phyloP scores from a whole-genome alignment of 1,140 invertebrate species.

The Pseudomyrmex gracilis region DNA sequence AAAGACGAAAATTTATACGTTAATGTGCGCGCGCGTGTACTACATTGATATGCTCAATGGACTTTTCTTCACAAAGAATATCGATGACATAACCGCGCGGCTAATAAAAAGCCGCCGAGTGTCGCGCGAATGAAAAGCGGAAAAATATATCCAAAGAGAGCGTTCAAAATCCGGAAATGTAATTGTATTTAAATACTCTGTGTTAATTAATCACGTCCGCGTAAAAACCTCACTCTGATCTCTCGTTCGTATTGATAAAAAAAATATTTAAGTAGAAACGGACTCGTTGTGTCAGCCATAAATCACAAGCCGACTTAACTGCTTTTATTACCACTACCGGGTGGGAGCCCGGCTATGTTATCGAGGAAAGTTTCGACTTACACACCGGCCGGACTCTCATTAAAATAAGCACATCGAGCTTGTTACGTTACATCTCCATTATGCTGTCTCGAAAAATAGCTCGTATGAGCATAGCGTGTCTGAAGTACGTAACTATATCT shows the following conservation, averaged over 20 bases:
- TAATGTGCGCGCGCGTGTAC: background rate
- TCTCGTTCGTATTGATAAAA: conserved; percentile 18
- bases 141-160: background rate
- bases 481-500: conserved; percentile 28
- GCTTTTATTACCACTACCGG: conserved; percentile 64
- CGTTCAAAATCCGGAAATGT: background rate
- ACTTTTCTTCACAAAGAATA: conserved; percentile 11
- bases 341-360: conserved; percentile 58
- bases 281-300: conserved; percentile 64
- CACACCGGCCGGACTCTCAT: conserved; percentile 45
- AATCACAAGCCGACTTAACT: conserved; percentile 70
- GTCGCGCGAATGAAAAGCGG: background rate
- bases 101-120: conserved; percentile 1
- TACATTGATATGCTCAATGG: background rate
- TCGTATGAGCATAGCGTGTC: conserved; percentile 47
- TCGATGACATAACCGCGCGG: background rate
- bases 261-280: conserved; percentile 41
- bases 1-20: conserved; percentile 8
- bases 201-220: conserved; percentile 28
- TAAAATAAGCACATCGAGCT: conserved; percentile 66
- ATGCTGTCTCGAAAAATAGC: conserved; percentile 55
- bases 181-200: conserved; percentile 17
- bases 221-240: background rate
- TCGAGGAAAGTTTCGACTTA: conserved; percentile 69
- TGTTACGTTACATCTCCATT: conserved; percentile 59